Percentiles rank a stretch among this genome's conserved stretches.
phyloP scores from a whole-genome alignment of 2,888 invertebrate species.

The Hofmannophila pseudospretella region DNA sequence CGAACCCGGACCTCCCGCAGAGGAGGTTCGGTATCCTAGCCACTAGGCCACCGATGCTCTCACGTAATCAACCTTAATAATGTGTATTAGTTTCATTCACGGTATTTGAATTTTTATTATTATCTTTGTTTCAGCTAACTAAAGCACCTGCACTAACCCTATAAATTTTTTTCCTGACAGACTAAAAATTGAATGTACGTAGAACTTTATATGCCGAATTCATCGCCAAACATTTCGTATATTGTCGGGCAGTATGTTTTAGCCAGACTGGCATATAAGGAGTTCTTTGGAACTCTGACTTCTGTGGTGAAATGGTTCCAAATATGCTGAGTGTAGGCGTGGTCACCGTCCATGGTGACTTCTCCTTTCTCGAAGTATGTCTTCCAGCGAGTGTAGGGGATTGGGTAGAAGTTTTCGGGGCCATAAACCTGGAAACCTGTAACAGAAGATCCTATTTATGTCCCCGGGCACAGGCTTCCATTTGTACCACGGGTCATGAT shows the following conservation, averaged over 20 bases:
- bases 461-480: too few species aligned
- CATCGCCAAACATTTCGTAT: slow-evolving; percentile 14
- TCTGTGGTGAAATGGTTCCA: slow-evolving; percentile 12
- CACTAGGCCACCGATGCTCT: too few species aligned
- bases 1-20: too few species aligned
- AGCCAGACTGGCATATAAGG: slow-evolving; percentile 23
- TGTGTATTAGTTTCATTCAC: too few species aligned
- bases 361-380: slow-evolving; percentile 74
- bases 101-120: too few species aligned
- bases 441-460: neutral
- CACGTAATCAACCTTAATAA: too few species aligned
- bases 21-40: too few species aligned
- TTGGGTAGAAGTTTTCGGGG: slow-evolving; percentile 79
- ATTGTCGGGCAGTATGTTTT: slow-evolving; percentile 22
- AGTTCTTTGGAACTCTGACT: slow-evolving; percentile 10
- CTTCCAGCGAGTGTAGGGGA: slow-evolving; percentile 79
- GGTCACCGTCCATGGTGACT: slow-evolving; percentile 24
- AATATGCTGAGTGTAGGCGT: slow-evolving; percentile 16
- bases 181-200: too few species aligned
- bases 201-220: slow-evolving; percentile 20
- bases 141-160: too few species aligned
- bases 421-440: slow-evolving; percentile 57
- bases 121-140: too few species aligned
- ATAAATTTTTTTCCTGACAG: too few species aligned
- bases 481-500: too few species aligned